These are phyloP conservation scores for Ditula angustiorana DNA, from an alignment of 2,888 invertebrate species.

Conservation along the genomic window DNA sequence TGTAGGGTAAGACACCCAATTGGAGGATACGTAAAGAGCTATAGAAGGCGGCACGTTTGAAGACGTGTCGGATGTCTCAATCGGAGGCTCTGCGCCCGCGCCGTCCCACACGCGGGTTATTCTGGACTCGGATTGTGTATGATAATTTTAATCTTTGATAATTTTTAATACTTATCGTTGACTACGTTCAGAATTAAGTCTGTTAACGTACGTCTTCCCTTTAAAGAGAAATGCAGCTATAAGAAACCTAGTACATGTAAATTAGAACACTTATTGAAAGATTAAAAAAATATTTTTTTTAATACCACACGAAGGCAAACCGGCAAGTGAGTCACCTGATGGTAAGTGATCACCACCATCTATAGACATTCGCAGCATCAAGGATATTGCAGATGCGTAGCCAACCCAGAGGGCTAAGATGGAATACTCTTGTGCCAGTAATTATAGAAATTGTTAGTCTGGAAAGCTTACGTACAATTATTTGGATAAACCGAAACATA, in stretches of 20 bases:
- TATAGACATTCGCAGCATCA: too few relatives aligned
- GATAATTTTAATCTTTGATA: slow-evolving; percentile 34
- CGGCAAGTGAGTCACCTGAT: background rate
- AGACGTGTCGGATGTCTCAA: slow-evolving; percentile 81
- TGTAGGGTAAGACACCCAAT: slow-evolving; percentile 51
- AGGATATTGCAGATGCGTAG: too few relatives aligned
- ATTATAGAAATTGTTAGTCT: too few relatives aligned
- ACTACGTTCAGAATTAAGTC: background rate
- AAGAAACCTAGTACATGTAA: background rate
- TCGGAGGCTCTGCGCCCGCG: slow-evolving; percentile 59
- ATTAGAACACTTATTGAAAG: too few relatives aligned
- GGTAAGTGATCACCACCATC: too few relatives aligned
- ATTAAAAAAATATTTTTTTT: too few relatives aligned
- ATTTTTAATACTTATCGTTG: slow-evolving; percentile 29
- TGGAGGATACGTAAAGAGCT: slow-evolving; percentile 68
- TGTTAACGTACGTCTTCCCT: background rate
- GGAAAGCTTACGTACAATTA: too few relatives aligned
- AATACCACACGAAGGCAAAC: background rate
- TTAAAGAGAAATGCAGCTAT: background rate
- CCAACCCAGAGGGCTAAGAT: too few relatives aligned
- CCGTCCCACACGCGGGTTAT: slow-evolving; percentile 62
- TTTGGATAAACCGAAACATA: too few relatives aligned
- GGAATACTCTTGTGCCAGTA: too few relatives aligned
- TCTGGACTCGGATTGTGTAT: slow-evolving; percentile 38
- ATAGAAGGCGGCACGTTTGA: slow-evolving; percentile 81